phyloP scores from a whole-genome alignment of 1,140 invertebrate genomes.

The Drosophila pectinifera region DNA sequence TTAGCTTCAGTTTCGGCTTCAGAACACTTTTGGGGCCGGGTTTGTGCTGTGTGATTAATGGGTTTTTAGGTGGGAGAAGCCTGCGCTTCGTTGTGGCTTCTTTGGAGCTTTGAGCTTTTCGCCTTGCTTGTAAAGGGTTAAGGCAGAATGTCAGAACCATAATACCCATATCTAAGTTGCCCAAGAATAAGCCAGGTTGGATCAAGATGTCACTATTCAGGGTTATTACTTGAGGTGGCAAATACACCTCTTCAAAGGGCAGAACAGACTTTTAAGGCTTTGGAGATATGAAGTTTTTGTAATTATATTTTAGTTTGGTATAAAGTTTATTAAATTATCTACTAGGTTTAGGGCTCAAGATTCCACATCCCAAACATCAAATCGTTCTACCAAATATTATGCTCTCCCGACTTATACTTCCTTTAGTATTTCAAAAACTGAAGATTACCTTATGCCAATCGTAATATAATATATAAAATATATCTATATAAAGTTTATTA shows the following conservation, averaged over 20 bases:
- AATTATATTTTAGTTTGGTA: too few relatives aligned
- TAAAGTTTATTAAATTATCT: not conserved
- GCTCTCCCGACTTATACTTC: too few relatives aligned
- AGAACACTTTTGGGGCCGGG: conserved; percentile 22
- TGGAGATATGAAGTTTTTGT: too few relatives aligned
- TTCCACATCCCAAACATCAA: too few relatives aligned
- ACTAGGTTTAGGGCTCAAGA: too few relatives aligned
- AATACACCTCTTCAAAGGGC: not conserved
- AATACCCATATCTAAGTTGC: conserved; percentile 7
- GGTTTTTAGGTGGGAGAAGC: conserved; percentile 15
- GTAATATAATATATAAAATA: too few relatives aligned
- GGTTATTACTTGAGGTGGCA: conserved; percentile 1
- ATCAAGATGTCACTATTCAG: conserved; percentile 9
- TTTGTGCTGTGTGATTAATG: conserved; percentile 34
- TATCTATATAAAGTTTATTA: too few relatives aligned
- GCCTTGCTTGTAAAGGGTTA: not conserved
- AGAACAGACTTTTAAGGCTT: not conserved
- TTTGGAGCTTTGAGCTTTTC: conserved; percentile 19
- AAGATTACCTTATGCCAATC: too few relatives aligned
- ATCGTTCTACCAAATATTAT: too few relatives aligned
- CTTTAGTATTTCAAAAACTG: too few relatives aligned
- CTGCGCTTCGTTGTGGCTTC: conserved; percentile 9
- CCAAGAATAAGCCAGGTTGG: not conserved
- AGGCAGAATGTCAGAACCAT: conserved; percentile 1
- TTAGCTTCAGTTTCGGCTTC: conserved; percentile 5